Evolutionary conservation across 2,888 invertebrate genomes (phyloP).

Genomic region (Steinernema hermaphroditum): DNA sequence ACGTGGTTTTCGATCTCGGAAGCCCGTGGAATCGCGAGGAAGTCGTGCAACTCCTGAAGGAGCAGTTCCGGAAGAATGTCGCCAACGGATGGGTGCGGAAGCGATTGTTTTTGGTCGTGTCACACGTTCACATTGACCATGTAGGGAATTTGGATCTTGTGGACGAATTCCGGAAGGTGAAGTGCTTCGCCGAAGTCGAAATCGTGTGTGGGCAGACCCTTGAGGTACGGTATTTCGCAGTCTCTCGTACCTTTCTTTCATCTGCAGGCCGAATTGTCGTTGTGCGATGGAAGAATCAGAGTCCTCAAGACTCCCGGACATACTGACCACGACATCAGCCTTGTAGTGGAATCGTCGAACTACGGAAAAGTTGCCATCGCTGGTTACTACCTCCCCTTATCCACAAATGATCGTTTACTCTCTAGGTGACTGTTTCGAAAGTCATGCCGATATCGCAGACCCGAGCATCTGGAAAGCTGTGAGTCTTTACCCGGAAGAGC

Average conservation of each 20-base stretch:
- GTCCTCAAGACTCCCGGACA: conserved; percentile 24
- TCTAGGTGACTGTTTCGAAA: background rate
- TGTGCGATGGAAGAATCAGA: background rate
- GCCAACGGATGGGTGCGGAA: background rate
- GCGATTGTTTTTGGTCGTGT: background rate
- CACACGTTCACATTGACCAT: conserved; percentile 2
- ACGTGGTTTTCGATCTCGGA: conserved; percentile 4
- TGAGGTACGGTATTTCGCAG: too few species aligned
- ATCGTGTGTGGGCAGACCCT: background rate
- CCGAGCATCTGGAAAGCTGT: background rate
- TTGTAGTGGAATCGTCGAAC: background rate
- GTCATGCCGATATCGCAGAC: background rate
- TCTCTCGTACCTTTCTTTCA: too few species aligned
- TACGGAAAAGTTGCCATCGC: background rate
- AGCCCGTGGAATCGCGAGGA: conserved; percentile 18
- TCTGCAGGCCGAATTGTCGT: too few species aligned
- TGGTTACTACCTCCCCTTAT: too few species aligned
- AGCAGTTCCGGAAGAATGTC: background rate
- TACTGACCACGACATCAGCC: conserved; percentile 29
- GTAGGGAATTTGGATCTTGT: conserved; percentile 5
- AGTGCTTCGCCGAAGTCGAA: background rate
- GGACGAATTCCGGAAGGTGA: background rate
- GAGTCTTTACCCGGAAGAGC: background rate
- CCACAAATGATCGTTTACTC: too few species aligned
- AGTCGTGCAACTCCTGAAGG: background rate